Conservation (phyloP, 2,888 invertebrate species). For the Heliconius erato region DNA sequence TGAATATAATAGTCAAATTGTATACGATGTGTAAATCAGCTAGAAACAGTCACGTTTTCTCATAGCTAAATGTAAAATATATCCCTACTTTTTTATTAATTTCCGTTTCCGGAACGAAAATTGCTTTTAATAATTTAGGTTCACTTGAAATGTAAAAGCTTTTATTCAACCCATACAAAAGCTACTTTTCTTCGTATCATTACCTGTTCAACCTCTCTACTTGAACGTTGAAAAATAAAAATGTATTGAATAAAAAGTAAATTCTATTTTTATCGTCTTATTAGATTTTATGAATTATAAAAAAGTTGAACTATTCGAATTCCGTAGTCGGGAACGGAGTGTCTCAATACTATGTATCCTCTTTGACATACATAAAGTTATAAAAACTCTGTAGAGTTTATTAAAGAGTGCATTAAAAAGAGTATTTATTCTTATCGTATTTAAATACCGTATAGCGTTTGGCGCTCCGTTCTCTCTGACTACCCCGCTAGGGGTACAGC, state of each 20-base stretch:
- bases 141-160: conserved; percentile 13
- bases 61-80: background rate
- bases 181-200: conserved; percentile 8
- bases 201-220: conserved; percentile 6
- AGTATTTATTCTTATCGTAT: too few relatives aligned
- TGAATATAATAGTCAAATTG: background rate
- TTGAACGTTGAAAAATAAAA: conserved; percentile 2
- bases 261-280: background rate
- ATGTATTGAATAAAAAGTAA: background rate
- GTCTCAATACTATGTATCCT: too few relatives aligned
- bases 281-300: background rate
- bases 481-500: too few relatives aligned
- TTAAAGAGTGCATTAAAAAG: too few relatives aligned
- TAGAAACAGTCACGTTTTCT: background rate
- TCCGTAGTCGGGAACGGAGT: too few relatives aligned
- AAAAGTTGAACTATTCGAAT: too few relatives aligned
- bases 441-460: too few relatives aligned
- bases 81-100: background rate
- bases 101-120: background rate
- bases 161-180: conserved; percentile 5
- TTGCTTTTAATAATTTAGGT: background rate
- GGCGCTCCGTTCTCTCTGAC: too few relatives aligned
- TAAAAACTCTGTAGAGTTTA: too few relatives aligned
- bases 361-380: too few relatives aligned
- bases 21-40: background rate